Evolutionary conservation across 2,113 vertebrate genomes (phyloP).

Genomic region (Varanus komodoensis): DNA sequence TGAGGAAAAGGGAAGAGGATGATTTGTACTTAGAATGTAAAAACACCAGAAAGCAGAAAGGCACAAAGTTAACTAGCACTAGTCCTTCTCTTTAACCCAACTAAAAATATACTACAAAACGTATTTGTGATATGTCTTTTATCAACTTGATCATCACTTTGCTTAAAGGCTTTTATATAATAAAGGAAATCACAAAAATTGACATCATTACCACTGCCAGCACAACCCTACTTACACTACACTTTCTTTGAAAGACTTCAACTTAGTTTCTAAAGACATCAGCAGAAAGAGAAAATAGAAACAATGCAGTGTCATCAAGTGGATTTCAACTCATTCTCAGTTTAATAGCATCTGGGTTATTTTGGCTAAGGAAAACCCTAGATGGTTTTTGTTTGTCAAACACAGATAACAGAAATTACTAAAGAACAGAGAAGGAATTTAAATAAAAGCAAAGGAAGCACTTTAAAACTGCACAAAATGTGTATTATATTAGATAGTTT

Average conservation of each 20-base stretch:
- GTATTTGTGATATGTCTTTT: not conserved
- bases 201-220: not conserved
- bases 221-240: not conserved
- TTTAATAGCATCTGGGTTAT: slow-evolving; percentile 42
- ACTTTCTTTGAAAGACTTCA: not conserved
- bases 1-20: too few species aligned
- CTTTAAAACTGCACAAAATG: not conserved
- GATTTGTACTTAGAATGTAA: not conserved
- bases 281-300: slow-evolving; percentile 7
- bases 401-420: slow-evolving; percentile 18
- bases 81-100: not conserved
- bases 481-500: not conserved
- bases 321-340: slow-evolving; percentile 46
- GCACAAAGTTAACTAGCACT: not conserved
- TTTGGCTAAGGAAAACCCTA: slow-evolving; percentile 36
- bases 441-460: slow-evolving; percentile 15
- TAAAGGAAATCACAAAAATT: not conserved
- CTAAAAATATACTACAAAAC: not conserved
- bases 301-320: not conserved
- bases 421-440: slow-evolving; percentile 32
- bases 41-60: not conserved
- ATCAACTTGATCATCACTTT: not conserved
- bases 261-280: slow-evolving; percentile 5
- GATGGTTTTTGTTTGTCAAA: slow-evolving; percentile 46
- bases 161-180: slow-evolving; percentile 26